Evolutionary conservation across 1,140 invertebrate genomes (phyloP).

Genomic region (Microvelia longipes): DNA sequence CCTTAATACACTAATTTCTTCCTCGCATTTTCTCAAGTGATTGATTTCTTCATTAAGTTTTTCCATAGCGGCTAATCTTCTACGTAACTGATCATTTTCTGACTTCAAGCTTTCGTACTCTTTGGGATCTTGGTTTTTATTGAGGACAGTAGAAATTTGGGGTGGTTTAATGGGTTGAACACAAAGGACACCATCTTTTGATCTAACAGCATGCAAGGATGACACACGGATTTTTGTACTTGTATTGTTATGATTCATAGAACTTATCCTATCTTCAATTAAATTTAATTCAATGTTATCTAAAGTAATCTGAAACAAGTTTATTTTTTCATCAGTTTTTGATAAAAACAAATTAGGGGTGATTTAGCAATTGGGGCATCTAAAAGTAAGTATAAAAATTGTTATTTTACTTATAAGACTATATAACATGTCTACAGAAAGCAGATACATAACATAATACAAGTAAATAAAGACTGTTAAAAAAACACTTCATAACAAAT

Average conservation of each 20-base stretch:
- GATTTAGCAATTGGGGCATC: too few relatives aligned
- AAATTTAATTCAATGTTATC: slow-evolving; percentile 9
- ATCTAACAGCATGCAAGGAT: slow-evolving; percentile 47
- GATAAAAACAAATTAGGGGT: too few relatives aligned
- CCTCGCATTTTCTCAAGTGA: slow-evolving; percentile 31
- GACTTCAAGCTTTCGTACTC: slow-evolving; percentile 27
- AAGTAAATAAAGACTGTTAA: too few relatives aligned
- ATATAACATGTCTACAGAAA: too few relatives aligned
- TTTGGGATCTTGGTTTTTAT: background rate
- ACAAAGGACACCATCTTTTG: slow-evolving; percentile 50
- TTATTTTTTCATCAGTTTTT: too few relatives aligned
- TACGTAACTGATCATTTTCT: slow-evolving; percentile 48
- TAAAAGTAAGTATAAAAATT: too few relatives aligned
- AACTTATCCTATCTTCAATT: slow-evolving; percentile 7
- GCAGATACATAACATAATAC: too few relatives aligned
- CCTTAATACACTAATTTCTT: slow-evolving; percentile 11
- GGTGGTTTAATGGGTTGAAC: slow-evolving; percentile 38
- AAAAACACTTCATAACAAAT: too few relatives aligned
- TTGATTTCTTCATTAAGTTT: slow-evolving; percentile 45
- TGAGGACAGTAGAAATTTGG: background rate
- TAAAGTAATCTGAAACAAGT: slow-evolving; percentile 8
- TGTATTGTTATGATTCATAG: slow-evolving; percentile 34
- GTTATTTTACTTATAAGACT: too few relatives aligned
- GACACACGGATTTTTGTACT: slow-evolving; percentile 40
- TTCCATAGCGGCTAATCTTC: slow-evolving; percentile 41